Evolutionary conservation across 2,888 invertebrate species (phyloP), one percentile per base, ranked within the genome.

Genomic region (Nasonia oneida): DNA sequence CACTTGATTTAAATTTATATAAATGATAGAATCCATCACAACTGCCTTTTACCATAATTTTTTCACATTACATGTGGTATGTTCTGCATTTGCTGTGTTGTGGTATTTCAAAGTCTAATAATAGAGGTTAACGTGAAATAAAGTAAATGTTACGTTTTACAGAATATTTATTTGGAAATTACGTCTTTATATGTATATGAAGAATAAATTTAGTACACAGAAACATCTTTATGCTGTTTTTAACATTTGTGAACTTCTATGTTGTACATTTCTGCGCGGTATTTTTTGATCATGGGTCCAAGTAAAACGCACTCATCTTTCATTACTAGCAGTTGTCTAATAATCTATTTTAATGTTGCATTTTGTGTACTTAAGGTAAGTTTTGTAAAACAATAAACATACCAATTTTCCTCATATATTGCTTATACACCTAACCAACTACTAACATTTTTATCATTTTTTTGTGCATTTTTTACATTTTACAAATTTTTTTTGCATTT

Each of bases 111-210:
- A 67, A 70, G 80, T 73, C 18, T 71, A 33, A 50, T 76, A n/a
- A 76, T 78, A 75, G 57, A 83, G 74, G 74, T 84, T 33, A 86
- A 84, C 70, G 39, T 73, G 14, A 84, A 83, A 78, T 57, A 78
- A 83, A 61, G 47, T 57, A 64, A 73, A 81, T 77, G 75, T 23
- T 47, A 85, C 37, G 74, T 88, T 88, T 90, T 88, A 85, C 87
- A 85, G 86, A 89, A 89, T 88, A 88, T 90, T 91, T 91, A 92
- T 92, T 91, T 90, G 90, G 90, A 89, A 92, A 90, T 91, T 89
- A 89, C 86, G 87, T 89, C 83, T 88, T 89, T 86, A 89, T 89
- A 89, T 86, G 88, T 89, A 89, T 90, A 90, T 88, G 89, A 90
- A 91, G 91, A 90, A 91, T 91, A 90, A 90, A 91, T 89, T 89